Conservation (phyloP, 2,797 vertebrate species). For the Ptychadena robeensis region DNA sequence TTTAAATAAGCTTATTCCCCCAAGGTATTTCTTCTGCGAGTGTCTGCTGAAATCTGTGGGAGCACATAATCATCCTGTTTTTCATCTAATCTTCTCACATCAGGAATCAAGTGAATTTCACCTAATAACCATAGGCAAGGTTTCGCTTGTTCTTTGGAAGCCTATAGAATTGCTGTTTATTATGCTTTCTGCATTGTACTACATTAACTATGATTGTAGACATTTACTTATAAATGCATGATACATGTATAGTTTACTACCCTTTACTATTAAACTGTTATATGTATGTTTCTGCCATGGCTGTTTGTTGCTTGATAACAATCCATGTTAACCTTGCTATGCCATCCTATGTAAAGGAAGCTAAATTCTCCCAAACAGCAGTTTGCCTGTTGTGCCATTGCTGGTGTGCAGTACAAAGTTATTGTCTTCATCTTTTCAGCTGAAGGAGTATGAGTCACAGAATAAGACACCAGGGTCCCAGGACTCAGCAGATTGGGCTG, state of each 20-base stretch:
- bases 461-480: constrained; percentile 84
- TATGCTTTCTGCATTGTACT: not conserved
- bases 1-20: not conserved
- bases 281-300: not conserved
- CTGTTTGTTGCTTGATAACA: constrained; percentile 43
- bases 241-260: not conserved
- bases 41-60: too few relatives aligned
- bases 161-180: not conserved
- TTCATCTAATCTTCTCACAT: too few relatives aligned
- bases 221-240: constrained; percentile 2
- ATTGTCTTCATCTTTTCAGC: constrained; percentile 83
- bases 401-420: constrained; percentile 15
- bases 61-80: too few relatives aligned
- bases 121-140: too few relatives aligned
- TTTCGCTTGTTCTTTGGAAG: not conserved
- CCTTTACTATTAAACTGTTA: not conserved
- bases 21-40: too few relatives aligned
- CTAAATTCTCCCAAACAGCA: not conserved
- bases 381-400: not conserved
- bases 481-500: constrained; percentile 86
- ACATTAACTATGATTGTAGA: not conserved
- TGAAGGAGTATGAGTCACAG: constrained; percentile 97
- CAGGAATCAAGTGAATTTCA: not conserved
- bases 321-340: constrained; percentile 17
- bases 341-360: constrained; percentile 6